A percentile compares a stretch with the other conserved stretches of the same genome.
Evolutionary conservation across 2,888 invertebrate genomes (phyloP).

Genomic region (Parapristionchus giblindavisi): DNA sequence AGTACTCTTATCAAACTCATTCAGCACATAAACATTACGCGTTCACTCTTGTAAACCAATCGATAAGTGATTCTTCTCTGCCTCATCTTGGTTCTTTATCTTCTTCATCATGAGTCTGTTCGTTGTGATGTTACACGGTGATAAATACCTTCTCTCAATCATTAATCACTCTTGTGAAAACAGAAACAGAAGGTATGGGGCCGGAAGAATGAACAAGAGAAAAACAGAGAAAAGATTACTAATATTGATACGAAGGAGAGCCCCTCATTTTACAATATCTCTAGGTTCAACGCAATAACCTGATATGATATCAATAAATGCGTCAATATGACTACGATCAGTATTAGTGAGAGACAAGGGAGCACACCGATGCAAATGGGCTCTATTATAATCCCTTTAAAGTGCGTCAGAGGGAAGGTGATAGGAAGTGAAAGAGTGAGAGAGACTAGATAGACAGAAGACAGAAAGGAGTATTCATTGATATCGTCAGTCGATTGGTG

Average conservation of each 20-base stretch:
- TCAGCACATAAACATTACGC: too few relatives aligned
- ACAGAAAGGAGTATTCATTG: too few relatives aligned
- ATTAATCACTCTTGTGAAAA: conserved; percentile 22
- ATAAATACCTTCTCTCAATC: conserved; percentile 1
- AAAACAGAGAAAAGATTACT: not conserved
- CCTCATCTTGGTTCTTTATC: too few relatives aligned
- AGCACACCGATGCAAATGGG: conserved; percentile 28
- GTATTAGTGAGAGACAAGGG: conserved; percentile 17
- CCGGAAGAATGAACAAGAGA: not conserved
- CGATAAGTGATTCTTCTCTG: conserved; percentile 23
- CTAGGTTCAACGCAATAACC: too few relatives aligned
- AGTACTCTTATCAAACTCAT: too few relatives aligned
- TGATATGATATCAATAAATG: too few relatives aligned
- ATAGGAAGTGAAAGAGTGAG: conserved; percentile 17
- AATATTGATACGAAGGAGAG: not conserved
- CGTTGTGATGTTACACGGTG: not conserved
- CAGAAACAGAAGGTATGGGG: too few relatives aligned
- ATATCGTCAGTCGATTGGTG: too few relatives aligned
- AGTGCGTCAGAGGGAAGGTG: conserved; percentile 37
- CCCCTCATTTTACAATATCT: too few relatives aligned
- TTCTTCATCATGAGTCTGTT: too few relatives aligned
- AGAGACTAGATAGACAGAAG: too few relatives aligned
- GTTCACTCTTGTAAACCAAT: conserved; percentile 4
- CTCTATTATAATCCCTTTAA: not conserved
- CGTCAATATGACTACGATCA: too few relatives aligned